Percentiles rank a stretch among this genome's conserved stretches.
Conservation (phyloP, 2,113 vertebrate genomes). For the Channa argus region DNA sequence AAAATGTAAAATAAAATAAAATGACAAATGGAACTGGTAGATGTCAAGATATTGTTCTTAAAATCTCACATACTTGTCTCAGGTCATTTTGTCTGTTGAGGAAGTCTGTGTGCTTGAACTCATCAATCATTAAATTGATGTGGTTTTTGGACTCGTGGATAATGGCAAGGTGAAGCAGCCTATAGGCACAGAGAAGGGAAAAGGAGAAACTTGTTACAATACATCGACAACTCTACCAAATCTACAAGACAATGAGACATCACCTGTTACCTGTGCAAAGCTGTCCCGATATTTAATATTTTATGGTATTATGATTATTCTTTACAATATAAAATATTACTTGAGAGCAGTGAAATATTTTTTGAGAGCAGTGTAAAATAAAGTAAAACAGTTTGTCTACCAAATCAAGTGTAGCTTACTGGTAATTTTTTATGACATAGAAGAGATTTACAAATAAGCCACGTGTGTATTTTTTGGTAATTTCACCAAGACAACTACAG, state of each 20-base stretch:
- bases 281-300: too few relatives aligned
- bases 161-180: conserved; percentile 94
- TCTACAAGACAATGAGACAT: neutral
- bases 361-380: too few relatives aligned
- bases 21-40: neutral
- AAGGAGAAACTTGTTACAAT: neutral
- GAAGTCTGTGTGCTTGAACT: conserved; percentile 86
- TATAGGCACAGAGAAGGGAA: conserved; percentile 58
- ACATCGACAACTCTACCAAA: neutral
- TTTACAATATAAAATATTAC: too few relatives aligned
- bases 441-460: too few relatives aligned
- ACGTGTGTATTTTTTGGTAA: too few relatives aligned
- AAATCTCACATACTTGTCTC: conserved; percentile 87
- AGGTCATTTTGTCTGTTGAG: conserved; percentile 94
- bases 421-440: neutral
- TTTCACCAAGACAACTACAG: too few relatives aligned
- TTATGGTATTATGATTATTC: too few relatives aligned
- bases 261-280: too few relatives aligned
- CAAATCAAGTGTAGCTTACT: neutral
- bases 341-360: too few relatives aligned
- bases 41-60: neutral
- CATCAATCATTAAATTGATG: conserved; percentile 86
- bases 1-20: neutral
- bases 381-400: neutral
- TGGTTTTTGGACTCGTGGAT: conserved; percentile 93